These are phyloP conservation scores for Poecilia wingei DNA, from an alignment of 2,797 vertebrate species.

Conservation along the genomic window DNA sequence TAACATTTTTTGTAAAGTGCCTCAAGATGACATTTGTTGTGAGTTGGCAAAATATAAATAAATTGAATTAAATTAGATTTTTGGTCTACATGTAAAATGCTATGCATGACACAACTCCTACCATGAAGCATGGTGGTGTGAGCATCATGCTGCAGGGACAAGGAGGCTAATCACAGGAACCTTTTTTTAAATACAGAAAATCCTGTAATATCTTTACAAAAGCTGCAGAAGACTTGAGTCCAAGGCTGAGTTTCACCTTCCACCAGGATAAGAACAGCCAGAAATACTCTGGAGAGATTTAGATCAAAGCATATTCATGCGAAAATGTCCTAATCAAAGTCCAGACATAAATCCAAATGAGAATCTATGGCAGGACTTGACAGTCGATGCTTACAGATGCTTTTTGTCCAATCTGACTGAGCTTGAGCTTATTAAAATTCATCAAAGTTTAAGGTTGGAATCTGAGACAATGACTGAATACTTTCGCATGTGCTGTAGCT, in stretches of 20 bases:
- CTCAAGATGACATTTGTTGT: too few relatives aligned
- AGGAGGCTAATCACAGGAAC: background rate
- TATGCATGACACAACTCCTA: background rate
- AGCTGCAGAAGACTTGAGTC: background rate
- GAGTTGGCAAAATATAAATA: too few relatives aligned
- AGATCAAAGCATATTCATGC: background rate
- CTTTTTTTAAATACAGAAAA: background rate
- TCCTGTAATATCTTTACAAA: background rate
- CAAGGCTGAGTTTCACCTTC: background rate
- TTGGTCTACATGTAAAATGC: background rate
- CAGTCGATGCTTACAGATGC: background rate
- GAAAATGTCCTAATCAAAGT: background rate
- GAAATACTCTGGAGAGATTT: background rate
- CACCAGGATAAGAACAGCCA: background rate
- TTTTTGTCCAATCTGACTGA: background rate
- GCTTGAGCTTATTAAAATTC: background rate
- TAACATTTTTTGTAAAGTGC: background rate
- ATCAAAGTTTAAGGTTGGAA: background rate
- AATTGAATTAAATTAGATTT: too few relatives aligned
- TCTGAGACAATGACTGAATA: conserved; percentile 9
- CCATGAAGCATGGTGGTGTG: background rate
- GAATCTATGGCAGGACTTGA: background rate
- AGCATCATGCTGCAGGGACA: background rate
- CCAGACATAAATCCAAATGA: background rate
- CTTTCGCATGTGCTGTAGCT: conserved; percentile 24